These are phyloP conservation scores for Poeciliopsis presidionis DNA, from an alignment of 2,797 vertebrate species.

Conservation along the genomic window DNA sequence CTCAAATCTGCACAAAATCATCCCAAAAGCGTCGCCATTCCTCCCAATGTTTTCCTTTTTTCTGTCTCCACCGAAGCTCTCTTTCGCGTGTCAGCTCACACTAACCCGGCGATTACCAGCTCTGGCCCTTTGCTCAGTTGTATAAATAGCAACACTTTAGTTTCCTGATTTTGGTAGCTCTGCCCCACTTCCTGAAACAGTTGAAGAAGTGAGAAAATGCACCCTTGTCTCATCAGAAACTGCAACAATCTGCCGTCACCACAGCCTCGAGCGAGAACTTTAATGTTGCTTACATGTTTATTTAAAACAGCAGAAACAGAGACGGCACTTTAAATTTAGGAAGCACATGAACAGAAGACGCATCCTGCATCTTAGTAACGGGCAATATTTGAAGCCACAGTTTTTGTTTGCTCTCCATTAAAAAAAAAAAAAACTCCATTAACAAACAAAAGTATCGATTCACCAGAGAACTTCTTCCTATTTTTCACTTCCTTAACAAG, in stretches of 20 bases:
- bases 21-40: constrained; percentile 31
- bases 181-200: constrained; percentile 83
- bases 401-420: constrained; percentile 22
- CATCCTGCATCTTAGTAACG: neutral
- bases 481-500: constrained; percentile 69
- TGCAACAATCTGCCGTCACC: constrained; percentile 10
- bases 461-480: constrained; percentile 55
- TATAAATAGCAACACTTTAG: constrained; percentile 78
- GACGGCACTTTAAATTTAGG: neutral
- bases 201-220: constrained; percentile 70
- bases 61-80: neutral
- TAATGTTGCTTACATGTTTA: neutral
- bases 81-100: constrained; percentile 23
- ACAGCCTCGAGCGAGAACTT: neutral
- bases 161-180: constrained; percentile 82
- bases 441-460: neutral
- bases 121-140: constrained; percentile 40
- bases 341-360: neutral
- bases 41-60: neutral
- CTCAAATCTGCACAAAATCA: constrained; percentile 40
- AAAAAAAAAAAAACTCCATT: neutral
- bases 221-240: constrained; percentile 29
- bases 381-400: neutral
- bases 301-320: neutral
- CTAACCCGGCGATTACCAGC: constrained; percentile 50